Conservation (phyloP, 2,888 invertebrate species). For the Uropetala carovei region DNA sequence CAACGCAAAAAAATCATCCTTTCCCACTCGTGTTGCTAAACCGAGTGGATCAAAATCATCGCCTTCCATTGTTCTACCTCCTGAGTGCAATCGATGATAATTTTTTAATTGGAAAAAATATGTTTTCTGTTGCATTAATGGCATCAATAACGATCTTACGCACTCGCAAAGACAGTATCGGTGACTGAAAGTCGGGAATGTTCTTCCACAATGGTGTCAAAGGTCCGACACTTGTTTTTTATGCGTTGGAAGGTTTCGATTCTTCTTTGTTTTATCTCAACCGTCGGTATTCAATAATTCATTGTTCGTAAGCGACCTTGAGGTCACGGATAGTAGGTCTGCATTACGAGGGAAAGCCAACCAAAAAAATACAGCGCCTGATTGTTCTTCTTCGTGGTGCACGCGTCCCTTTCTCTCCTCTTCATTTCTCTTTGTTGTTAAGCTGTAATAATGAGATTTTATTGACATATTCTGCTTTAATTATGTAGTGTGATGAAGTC, state of each 20-base stretch:
- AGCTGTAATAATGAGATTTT: too few species aligned
- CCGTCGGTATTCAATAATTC: conserved; percentile 19
- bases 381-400: too few species aligned
- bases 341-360: too few species aligned
- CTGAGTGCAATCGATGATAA: background rate
- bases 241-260: background rate
- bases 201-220: background rate
- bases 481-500: too few species aligned
- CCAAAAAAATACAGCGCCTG: too few species aligned
- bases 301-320: background rate
- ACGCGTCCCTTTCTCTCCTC: too few species aligned
- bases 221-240: background rate
- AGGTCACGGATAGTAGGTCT: background rate
- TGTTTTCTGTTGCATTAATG: background rate
- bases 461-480: too few species aligned
- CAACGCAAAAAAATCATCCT: background rate
- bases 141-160: background rate
- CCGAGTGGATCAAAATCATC: background rate
- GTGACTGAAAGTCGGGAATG: background rate
- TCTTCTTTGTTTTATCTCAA: background rate
- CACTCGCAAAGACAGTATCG: conserved; percentile 12
- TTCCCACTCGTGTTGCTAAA: background rate
- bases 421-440: too few species aligned
- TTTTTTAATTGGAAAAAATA: background rate
- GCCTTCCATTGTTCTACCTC: background rate